A percentile compares a stretch with the other conserved stretches of the same genome.
phyloP scores from a whole-genome alignment of 1,140 invertebrate species.

The Drosophila lacertosa region DNA sequence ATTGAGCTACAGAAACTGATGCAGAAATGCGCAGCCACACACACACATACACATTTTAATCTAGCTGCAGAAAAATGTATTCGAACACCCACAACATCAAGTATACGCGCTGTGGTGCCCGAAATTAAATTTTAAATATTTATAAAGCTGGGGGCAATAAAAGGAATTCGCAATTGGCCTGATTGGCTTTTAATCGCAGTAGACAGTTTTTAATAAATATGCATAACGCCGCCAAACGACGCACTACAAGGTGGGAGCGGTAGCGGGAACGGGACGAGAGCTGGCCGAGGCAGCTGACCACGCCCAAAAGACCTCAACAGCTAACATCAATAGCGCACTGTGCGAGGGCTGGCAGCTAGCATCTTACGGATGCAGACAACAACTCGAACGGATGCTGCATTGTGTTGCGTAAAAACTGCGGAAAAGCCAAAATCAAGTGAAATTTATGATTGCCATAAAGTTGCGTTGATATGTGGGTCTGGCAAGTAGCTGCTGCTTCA shows the following conservation, averaged over 20 bases:
- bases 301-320: background rate
- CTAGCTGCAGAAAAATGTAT: constrained; percentile 54
- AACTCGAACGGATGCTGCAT: constrained; percentile 45
- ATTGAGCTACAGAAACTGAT: constrained; percentile 1
- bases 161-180: constrained; percentile 80
- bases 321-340: constrained; percentile 35
- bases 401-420: constrained; percentile 58
- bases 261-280: too few species aligned
- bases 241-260: too few species aligned
- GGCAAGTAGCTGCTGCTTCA: background rate
- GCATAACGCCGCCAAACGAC: constrained; percentile 60
- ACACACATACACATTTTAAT: constrained; percentile 59
- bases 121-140: constrained; percentile 83
- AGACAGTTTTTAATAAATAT: constrained; percentile 83
- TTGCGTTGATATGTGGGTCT: constrained; percentile 65
- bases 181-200: constrained; percentile 81
- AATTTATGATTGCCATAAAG: constrained; percentile 81
- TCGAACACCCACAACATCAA: constrained; percentile 43
- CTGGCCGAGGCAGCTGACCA: background rate
- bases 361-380: constrained; percentile 26
- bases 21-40: constrained; percentile 27
- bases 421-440: constrained; percentile 63
- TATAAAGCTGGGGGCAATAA: constrained; percentile 73
- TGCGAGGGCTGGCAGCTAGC: background rate
- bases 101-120: constrained; percentile 53